These are phyloP conservation scores for Rhogogaster chlorosoma DNA, from an alignment of 2,888 invertebrate genomes.

Conservation along the genomic window DNA sequence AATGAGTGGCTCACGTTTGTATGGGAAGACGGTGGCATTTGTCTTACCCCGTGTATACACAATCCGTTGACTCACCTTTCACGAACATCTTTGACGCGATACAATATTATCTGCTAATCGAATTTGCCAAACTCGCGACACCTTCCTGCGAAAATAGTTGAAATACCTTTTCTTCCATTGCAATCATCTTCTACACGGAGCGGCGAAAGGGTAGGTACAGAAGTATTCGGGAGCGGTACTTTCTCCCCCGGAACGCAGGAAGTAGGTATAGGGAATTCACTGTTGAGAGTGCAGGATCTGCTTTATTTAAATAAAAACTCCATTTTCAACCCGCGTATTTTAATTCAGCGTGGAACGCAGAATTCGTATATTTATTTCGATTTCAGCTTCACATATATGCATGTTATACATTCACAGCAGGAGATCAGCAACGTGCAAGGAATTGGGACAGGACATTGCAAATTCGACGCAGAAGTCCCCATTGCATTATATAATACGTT, in stretches of 20 bases:
- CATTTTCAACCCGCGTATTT: not conserved
- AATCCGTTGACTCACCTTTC: conserved; percentile 61
- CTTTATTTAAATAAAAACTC: not conserved
- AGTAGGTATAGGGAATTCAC: not conserved
- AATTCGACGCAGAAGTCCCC: not conserved
- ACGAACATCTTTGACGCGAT: conserved; percentile 59
- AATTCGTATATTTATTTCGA: not conserved
- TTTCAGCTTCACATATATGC: not conserved
- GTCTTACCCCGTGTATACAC: conserved; percentile 52
- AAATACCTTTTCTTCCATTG: not conserved
- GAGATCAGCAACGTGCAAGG: conserved; percentile 8
- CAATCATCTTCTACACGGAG: not conserved
- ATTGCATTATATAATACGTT: not conserved
- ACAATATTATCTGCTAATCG: conserved; percentile 49
- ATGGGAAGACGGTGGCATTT: conserved; percentile 65
- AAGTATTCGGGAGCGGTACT: not conserved
- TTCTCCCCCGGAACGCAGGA: not conserved
- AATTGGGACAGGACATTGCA: not conserved
- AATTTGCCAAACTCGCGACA: conserved; percentile 25
- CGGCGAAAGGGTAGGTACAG: not conserved
- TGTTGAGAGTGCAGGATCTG: too few relatives aligned
- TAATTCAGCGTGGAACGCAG: not conserved
- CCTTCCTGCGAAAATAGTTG: conserved; percentile 1
- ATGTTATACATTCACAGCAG: conserved; percentile 10
- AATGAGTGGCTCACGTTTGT: conserved; percentile 57